Base-by-base conservation (phyloP, 2,888 invertebrate species). In the Dyspetes luteomarginatus region DNA sequence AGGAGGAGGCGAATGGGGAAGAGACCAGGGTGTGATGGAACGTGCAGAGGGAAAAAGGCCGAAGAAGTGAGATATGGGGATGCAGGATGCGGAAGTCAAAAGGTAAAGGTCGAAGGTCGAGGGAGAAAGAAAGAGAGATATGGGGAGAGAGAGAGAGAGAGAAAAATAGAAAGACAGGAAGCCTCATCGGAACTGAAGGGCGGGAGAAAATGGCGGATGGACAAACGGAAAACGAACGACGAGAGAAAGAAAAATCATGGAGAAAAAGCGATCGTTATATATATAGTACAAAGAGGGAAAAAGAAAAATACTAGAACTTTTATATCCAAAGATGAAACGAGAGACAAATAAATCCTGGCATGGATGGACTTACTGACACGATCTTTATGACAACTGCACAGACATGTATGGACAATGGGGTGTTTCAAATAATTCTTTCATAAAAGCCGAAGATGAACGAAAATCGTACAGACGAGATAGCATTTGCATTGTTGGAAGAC, bases 271-370 rank as follows among this genome's bases (percentile, higher is more conserved):
- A 7, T 48, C 17, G 12, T 41, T 17, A 48, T 17, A 17, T 17
- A 48, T 15, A 28, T 28, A 17, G 28, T 15, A n/a, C n/a, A n/a
- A 28, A 28, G 28, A 56, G 28, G 56, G 17, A 56, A 17, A 17
- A 52, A 55, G 36, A 30, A 50, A 19, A 64, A 28, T 65, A 45
- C 45, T n/a, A 9, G 43, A 64, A 64, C 64, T 65, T 65, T 62
- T 73, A 62, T 48, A n/a, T n/a, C n/a, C 41, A 52, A n/a, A 50
- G 26, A 64, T 28, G 55, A 73, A 64, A 43, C 45, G 50, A 45
- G 50, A 50, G 64, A 73, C 81, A 73, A 81, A 77, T 81, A 76
- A 81, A 81, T 77, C 73, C 56, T 72, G 76, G 52, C 76, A 41
- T 15, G 62, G 65, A 12, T 17, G 48, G 48, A 74, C 55, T 56